Evolutionary conservation across 1,140 invertebrate genomes (phyloP).

Genomic region (Chlorops oryzae): DNA sequence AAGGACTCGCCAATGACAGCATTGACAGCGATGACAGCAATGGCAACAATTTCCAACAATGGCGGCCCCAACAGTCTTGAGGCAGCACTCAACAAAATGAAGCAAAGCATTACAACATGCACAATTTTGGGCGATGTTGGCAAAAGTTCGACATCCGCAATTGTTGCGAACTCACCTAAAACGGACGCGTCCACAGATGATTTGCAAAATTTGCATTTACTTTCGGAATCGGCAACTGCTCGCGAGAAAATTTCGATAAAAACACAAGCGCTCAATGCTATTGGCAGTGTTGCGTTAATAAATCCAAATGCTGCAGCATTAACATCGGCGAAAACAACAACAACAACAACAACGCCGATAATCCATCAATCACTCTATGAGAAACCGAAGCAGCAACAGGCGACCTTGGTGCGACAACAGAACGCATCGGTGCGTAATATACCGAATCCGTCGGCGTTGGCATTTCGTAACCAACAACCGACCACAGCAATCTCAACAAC

Average conservation of each 20-base stretch:
- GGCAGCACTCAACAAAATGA: slow-evolving; percentile 42
- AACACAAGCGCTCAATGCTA: background rate
- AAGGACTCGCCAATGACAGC: slow-evolving; percentile 6
- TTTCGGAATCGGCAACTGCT: slow-evolving; percentile 40
- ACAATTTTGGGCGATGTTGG: slow-evolving; percentile 1
- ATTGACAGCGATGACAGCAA: slow-evolving; percentile 5
- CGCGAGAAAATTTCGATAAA: slow-evolving; percentile 42
- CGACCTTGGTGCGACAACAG: slow-evolving; percentile 35
- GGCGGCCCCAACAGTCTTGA: slow-evolving; percentile 24
- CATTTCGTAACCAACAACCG: slow-evolving; percentile 39
- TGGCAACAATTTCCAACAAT: background rate
- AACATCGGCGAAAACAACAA: too few relatives aligned
- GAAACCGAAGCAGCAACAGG: slow-evolving; percentile 29
- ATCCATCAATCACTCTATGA: slow-evolving; percentile 12
- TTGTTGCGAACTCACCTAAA: slow-evolving; percentile 4
- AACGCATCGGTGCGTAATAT: slow-evolving; percentile 45
- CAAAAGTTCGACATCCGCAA: background rate
- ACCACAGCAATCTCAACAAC: background rate
- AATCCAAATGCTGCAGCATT: background rate
- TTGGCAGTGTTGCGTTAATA: background rate
- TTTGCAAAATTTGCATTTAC: slow-evolving; percentile 43
- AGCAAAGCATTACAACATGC: slow-evolving; percentile 33
- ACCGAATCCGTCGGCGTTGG: slow-evolving; percentile 45
- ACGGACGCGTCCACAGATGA: slow-evolving; percentile 19
- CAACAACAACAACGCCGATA: too few relatives aligned